Conservation (phyloP, 2,113 vertebrate species). For the Trinectes maculatus region DNA sequence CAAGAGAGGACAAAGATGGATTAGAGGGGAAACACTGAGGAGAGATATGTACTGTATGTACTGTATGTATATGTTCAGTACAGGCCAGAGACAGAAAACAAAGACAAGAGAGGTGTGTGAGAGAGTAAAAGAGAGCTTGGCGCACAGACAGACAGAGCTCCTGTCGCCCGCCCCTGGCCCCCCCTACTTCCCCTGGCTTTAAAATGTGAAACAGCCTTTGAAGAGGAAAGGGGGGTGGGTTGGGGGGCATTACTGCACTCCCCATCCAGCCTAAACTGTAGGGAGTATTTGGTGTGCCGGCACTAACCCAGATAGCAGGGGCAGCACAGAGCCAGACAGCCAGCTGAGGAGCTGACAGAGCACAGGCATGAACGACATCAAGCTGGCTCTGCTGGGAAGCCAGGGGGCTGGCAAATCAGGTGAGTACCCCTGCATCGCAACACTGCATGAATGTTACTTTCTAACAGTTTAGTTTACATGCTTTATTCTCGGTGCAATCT, state of each 20-base stretch:
- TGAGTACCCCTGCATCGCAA: too few species aligned
- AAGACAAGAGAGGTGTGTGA: slow-evolving; percentile 21
- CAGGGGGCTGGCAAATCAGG: slow-evolving; percentile 82
- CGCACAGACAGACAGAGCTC: slow-evolving; percentile 31
- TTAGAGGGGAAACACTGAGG: neutral
- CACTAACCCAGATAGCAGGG: slow-evolving; percentile 38
- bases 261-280: slow-evolving; percentile 28
- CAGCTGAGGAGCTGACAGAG: slow-evolving; percentile 48
- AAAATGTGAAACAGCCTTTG: slow-evolving; percentile 48
- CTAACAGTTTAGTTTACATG: too few species aligned
- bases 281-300: slow-evolving; percentile 37
- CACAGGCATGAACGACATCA: slow-evolving; percentile 80
- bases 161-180: slow-evolving; percentile 17
- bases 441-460: too few species aligned
- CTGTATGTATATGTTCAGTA: neutral
- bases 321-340: slow-evolving; percentile 25
- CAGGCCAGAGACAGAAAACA: slow-evolving; percentile 13
- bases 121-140: slow-evolving; percentile 1
- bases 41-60: too few species aligned
- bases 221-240: slow-evolving; percentile 27
- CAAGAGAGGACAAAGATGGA: slow-evolving; percentile 33
- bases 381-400: slow-evolving; percentile 81
- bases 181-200: slow-evolving; percentile 19
- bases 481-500: too few species aligned
- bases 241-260: slow-evolving; percentile 30